phyloP scores from a whole-genome alignment of 2,113 vertebrate species.

The Heterotis niloticus region DNA sequence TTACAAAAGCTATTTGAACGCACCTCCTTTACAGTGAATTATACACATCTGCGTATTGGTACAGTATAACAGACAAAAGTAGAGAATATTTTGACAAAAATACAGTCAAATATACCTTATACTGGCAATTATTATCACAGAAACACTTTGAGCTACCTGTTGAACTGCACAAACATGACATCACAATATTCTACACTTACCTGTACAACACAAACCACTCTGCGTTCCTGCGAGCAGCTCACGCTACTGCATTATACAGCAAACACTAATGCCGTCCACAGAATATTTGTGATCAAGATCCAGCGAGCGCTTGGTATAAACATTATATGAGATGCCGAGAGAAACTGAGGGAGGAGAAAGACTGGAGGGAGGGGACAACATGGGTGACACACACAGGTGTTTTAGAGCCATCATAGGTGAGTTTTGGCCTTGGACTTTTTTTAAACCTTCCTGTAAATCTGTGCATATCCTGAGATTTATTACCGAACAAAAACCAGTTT shows the following conservation, averaged over 20 bases:
- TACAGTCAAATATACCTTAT: not conserved
- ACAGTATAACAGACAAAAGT: too few species aligned
- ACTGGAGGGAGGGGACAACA: conserved; percentile 37
- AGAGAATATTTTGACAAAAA: not conserved
- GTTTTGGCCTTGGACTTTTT: too few species aligned
- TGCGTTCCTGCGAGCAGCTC: not conserved
- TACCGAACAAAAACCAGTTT: too few species aligned
- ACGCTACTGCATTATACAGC: not conserved
- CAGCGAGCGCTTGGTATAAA: not conserved
- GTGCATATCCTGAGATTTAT: too few species aligned
- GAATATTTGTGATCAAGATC: not conserved
- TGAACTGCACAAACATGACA: not conserved
- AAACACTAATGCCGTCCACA: not conserved
- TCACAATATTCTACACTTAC: not conserved
- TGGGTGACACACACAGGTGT: too few species aligned
- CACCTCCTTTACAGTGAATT: not conserved
- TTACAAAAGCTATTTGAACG: too few species aligned
- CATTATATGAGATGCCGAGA: conserved; percentile 2
- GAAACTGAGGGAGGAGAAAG: conserved; percentile 29
- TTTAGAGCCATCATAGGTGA: too few species aligned
- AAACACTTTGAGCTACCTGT: too few species aligned
- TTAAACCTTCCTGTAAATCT: too few species aligned
- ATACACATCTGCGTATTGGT: not conserved
- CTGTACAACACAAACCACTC: conserved; percentile 4
- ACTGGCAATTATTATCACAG: too few species aligned